Conservation (phyloP, 2,113 vertebrate species). For the Tichodroma muraria region DNA sequence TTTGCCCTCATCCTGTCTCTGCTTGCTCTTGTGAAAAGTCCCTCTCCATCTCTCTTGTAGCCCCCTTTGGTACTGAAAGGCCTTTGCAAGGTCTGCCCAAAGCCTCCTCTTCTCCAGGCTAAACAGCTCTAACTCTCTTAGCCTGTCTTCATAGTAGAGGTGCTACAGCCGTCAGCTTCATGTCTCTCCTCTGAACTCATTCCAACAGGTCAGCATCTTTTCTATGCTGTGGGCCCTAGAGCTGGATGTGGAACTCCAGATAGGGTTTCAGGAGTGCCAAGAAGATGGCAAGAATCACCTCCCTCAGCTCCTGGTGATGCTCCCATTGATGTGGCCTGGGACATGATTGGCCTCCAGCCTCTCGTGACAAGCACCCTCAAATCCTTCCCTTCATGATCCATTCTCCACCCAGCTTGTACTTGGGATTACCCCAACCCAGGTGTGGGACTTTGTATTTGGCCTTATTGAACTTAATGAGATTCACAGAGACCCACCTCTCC, state of each 20-base stretch:
- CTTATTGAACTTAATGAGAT: not conserved
- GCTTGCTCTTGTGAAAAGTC: not conserved
- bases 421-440: not conserved
- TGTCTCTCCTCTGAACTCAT: not conserved
- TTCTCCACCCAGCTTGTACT: not conserved
- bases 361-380: not conserved
- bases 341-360: not conserved
- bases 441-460: not conserved
- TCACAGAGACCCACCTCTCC: not conserved
- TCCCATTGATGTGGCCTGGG: not conserved
- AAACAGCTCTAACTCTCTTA: not conserved
- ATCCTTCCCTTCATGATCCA: not conserved
- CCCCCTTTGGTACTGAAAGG: not conserved
- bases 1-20: accelerated
- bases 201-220: not conserved
- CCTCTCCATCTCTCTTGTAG: not conserved
- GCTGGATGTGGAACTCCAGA: not conserved
- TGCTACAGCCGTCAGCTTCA: not conserved
- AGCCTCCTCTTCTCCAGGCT: not conserved
- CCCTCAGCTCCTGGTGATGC: accelerated
- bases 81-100: not conserved
- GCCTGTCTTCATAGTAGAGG: not conserved
- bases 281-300: not conserved
- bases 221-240: not conserved
- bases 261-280: not conserved